Conservation (phyloP, 2,888 invertebrate genomes). For the Eristalis pertinax region DNA sequence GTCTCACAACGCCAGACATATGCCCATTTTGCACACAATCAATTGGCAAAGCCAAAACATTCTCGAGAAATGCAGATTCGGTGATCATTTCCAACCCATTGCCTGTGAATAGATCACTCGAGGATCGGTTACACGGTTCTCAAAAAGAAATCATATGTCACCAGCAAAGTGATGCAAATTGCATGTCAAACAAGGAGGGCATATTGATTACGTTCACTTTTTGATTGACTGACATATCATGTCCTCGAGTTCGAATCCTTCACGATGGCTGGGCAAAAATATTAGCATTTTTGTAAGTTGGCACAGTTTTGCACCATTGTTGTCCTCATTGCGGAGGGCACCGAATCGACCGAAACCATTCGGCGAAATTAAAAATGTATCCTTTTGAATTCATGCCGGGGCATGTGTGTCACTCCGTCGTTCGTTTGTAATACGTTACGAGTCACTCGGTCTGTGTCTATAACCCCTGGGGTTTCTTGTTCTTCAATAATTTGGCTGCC, state of each 20-base stretch:
- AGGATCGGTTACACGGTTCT: slow-evolving; percentile 59
- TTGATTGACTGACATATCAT: slow-evolving; percentile 60
- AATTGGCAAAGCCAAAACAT: slow-evolving; percentile 29
- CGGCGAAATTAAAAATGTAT: background rate
- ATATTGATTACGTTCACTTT: slow-evolving; percentile 61
- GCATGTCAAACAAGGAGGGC: slow-evolving; percentile 59
- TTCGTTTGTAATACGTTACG: slow-evolving; percentile 29
- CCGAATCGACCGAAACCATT: background rate
- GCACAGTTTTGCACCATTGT: slow-evolving; percentile 50
- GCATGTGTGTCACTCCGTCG: slow-evolving; percentile 28
- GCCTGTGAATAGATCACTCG: slow-evolving; percentile 40
- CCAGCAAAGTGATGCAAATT: slow-evolving; percentile 55
- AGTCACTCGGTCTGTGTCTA: slow-evolving; percentile 10
- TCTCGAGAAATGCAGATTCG: slow-evolving; percentile 47
- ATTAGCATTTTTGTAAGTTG: slow-evolving; percentile 56
- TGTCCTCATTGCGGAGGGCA: background rate
- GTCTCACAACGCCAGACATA: background rate
- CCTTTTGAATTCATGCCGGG: background rate
- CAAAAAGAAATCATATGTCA: slow-evolving; percentile 45
- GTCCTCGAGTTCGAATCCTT: slow-evolving; percentile 43
- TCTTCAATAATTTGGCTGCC: slow-evolving; percentile 31
- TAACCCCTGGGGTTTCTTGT: slow-evolving; percentile 38
- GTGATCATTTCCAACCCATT: slow-evolving; percentile 56
- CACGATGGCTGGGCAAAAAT: slow-evolving; percentile 31
- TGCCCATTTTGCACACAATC: slow-evolving; percentile 31